Conservation (phyloP, 2,888 invertebrate genomes). For the Spatulosminthurus flaviceps region DNA sequence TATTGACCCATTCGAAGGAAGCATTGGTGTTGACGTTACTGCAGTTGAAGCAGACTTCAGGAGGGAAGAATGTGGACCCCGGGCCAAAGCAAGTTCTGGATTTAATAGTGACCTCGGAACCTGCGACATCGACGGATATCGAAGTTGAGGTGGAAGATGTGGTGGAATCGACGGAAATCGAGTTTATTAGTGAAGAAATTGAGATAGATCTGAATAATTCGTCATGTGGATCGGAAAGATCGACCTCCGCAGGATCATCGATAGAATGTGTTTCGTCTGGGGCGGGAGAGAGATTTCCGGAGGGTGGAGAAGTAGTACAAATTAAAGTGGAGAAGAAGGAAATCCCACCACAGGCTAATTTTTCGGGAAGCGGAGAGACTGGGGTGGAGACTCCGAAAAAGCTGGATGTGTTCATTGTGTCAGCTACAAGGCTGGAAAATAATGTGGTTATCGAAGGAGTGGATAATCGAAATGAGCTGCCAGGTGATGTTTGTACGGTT, state of each 20-base stretch:
- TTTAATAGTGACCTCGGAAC: neutral
- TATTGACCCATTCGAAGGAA: conserved; percentile 56
- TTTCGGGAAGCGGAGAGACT: neutral
- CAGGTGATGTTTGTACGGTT: neutral
- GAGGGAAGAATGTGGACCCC: neutral
- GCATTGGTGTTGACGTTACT: conserved; percentile 54
- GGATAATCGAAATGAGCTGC: neutral
- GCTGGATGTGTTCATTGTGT: neutral
- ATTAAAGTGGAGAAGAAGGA: conserved; percentile 3
- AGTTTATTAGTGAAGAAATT: neutral
- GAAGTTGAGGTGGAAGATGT: conserved; percentile 7
- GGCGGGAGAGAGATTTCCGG: neutral
- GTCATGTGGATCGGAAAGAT: neutral
- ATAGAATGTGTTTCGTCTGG: neutral
- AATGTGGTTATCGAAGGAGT: neutral
- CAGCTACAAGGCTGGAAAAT: neutral
- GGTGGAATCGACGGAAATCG: neutral
- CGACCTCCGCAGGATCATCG: neutral
- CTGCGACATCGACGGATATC: neutral
- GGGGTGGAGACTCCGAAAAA: neutral
- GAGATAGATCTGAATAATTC: conserved; percentile 14
- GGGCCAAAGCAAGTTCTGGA: neutral
- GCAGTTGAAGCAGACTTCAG: conserved; percentile 49
- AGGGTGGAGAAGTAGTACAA: neutral
- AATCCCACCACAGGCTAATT: conserved; percentile 8